Evolutionary conservation across 2,888 invertebrate species (phyloP).

Genomic region (Mythimna lalbum): DNA sequence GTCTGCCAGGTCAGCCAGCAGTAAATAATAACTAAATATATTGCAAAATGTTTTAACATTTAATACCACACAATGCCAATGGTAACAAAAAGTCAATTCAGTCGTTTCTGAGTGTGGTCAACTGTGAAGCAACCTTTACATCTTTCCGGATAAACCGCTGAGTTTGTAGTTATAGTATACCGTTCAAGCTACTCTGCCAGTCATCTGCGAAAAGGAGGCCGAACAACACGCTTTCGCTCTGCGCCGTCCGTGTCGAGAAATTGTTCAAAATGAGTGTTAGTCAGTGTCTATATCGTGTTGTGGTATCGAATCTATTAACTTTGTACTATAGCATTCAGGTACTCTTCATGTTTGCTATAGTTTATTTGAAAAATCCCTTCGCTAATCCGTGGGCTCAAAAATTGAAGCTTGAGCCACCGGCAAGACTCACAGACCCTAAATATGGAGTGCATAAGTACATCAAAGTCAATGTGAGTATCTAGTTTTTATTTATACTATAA

Average conservation of each 20-base stretch:
- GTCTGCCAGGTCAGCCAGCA: no score
- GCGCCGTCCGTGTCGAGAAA: neutral
- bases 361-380: slow-evolving; percentile 78
- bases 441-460: slow-evolving; percentile 90
- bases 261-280: slow-evolving; percentile 66
- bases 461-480: slow-evolving; percentile 88
- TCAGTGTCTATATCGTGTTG: slow-evolving; percentile 68
- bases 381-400: slow-evolving; percentile 77
- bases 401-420: slow-evolving; percentile 85
- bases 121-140: slow-evolving; percentile 31
- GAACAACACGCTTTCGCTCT: slow-evolving; percentile 37
- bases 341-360: slow-evolving; percentile 71
- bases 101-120: neutral
- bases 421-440: slow-evolving; percentile 84
- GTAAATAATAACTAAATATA: no score
- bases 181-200: slow-evolving; percentile 26
- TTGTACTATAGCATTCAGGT: slow-evolving; percentile 70
- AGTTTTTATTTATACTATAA: neutral
- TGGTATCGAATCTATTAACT: slow-evolving; percentile 73
- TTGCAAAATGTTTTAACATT: no score
- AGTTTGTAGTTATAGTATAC: slow-evolving; percentile 9
- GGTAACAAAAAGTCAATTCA: no score
- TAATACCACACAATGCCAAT: no score
- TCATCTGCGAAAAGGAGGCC: slow-evolving; percentile 35
- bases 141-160: slow-evolving; percentile 18